These are phyloP conservation scores for Festucalex cinctus DNA, from an alignment of 2,113 vertebrate species.

Conservation along the genomic window DNA sequence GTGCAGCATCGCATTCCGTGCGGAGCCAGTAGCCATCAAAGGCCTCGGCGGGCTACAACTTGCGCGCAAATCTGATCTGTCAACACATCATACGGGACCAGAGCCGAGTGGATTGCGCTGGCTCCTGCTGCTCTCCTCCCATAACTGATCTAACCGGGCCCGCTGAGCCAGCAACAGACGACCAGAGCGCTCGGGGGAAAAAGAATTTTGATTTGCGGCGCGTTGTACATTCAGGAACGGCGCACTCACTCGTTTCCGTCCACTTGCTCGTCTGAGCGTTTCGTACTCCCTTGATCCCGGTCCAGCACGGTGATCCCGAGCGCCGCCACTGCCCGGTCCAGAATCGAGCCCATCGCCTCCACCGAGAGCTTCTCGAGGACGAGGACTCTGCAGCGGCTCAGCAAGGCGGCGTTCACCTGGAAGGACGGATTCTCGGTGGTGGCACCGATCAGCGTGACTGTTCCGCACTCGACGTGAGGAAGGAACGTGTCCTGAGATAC, in stretches of 20 bases:
- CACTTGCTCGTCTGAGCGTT: conserved; percentile 58
- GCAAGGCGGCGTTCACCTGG: conserved; percentile 90
- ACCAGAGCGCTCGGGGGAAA: conserved; percentile 16
- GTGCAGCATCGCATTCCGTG: not conserved
- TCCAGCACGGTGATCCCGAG: conserved; percentile 81
- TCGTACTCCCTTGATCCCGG: conserved; percentile 35
- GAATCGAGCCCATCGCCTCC: conserved; percentile 85
- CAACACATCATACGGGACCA: conserved; percentile 17
- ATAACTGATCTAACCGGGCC: conserved; percentile 29
- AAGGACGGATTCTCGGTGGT: conserved; percentile 99
- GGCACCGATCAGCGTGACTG: conserved; percentile 90
- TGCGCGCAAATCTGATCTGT: conserved; percentile 24
- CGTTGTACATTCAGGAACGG: conserved; percentile 20
- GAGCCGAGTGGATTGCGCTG: conserved; percentile 15
- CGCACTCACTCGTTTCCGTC: conserved; percentile 77
- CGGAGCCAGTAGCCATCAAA: conserved; percentile 30
- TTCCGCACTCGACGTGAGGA: conserved; percentile 95
- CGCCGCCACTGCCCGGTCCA: conserved; percentile 79
- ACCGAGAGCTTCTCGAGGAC: conserved; percentile 88
- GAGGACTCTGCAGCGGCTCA: conserved; percentile 92
- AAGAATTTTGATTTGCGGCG: conserved; percentile 47
- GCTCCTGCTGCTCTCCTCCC: conserved; percentile 18
- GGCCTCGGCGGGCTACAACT: conserved; percentile 11
- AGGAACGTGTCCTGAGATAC: conserved; percentile 85
- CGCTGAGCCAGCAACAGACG: conserved; percentile 10